Percentiles rank a stretch among this genome's conserved stretches.
phyloP scores from a whole-genome alignment of 2,888 invertebrate genomes.

The Coleophora deauratella region DNA sequence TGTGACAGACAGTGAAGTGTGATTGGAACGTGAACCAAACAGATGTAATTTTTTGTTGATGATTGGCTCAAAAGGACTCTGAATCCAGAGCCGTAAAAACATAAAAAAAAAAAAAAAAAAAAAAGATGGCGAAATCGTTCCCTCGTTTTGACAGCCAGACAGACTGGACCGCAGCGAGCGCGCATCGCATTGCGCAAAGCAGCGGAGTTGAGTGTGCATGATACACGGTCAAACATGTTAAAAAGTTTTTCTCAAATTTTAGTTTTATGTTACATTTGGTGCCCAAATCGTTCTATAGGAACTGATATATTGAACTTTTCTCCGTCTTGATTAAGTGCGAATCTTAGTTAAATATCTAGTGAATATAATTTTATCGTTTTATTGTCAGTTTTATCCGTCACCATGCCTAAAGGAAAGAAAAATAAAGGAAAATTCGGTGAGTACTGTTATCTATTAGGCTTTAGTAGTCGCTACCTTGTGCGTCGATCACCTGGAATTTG shows the following conservation, averaged over 20 bases:
- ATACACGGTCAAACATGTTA: constrained; percentile 78
- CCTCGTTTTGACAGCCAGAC: too few relatives aligned
- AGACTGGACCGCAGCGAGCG: too few relatives aligned
- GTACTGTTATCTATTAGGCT: constrained; percentile 24
- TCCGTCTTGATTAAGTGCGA: constrained; percentile 83
- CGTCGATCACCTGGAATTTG: constrained; percentile 31
- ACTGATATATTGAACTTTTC: constrained; percentile 83
- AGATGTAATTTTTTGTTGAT: too few relatives aligned
- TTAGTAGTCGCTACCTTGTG: constrained; percentile 12
- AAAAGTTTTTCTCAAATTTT: constrained; percentile 81
- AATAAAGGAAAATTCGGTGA: constrained; percentile 81
- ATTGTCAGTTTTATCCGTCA: constrained; percentile 43
- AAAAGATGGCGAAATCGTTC: too few relatives aligned
- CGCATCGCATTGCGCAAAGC: constrained; percentile 65
- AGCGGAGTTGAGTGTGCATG: constrained; percentile 68
- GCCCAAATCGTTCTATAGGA: constrained; percentile 80
- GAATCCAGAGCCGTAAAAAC: too few relatives aligned
- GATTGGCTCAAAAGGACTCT: too few relatives aligned
- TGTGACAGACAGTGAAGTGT: too few relatives aligned
- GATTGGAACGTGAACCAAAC: too few relatives aligned
- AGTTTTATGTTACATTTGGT: constrained; percentile 81
- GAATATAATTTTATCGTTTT: constrained; percentile 74
- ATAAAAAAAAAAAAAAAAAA: too few relatives aligned
- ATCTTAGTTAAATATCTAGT: constrained; percentile 62
- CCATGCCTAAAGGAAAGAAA: constrained; percentile 86